Evolutionary conservation across 2,113 vertebrate genomes (phyloP), one percentile per base, ranked within the genome.

Genomic region (Actenoides hombroni): DNA sequence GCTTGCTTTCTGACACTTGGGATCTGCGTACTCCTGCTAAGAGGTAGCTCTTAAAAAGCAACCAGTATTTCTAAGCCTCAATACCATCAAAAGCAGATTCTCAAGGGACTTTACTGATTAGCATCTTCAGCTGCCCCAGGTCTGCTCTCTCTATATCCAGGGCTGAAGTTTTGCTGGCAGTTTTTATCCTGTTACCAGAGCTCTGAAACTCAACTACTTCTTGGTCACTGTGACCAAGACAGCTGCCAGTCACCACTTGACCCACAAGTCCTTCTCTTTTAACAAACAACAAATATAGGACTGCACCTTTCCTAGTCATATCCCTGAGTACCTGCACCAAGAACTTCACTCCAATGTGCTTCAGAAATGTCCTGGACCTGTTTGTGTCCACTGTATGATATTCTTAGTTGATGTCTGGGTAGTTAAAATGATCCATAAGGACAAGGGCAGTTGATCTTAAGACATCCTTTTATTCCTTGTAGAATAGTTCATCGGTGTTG

Each of bases 321-420:
- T 67, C 9, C 29, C 35, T 40, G n/a, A n/a, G n/a, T n/a, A 28
- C 28, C 11, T 85, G 29, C 40, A 57, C 49, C 49, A 75, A 39
- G 28, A 65, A 56, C 13, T 26, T 39, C 18, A 17, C 28, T 56
- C 56, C 49, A 74, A 1, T 0, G 0, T 74, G 26, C 8, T 33
- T 54, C 57, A 46, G 39, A 15, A 70, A 69, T 28, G n/a, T 37
- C 25, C 46, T 51, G 17, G 24, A 49, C n/a, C 6, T 49, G n/a
- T 37, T 51, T 70, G 46, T 37, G 48, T 49, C 44, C 12, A 2
- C 33, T 69, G 44, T 49, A 35, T 69, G 23, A 26, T 26, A 48
- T 68, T 26, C 33, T 28, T n/a, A 28, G 46, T 37, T 51, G 68
- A 70, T 29, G 25, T 73, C 28, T 10, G 11, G 28, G 20, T 40